Evolutionary conservation across 2,888 invertebrate species (phyloP), one percentile per base, ranked within the genome.

Genomic region (Chymomyza caudatula): DNA sequence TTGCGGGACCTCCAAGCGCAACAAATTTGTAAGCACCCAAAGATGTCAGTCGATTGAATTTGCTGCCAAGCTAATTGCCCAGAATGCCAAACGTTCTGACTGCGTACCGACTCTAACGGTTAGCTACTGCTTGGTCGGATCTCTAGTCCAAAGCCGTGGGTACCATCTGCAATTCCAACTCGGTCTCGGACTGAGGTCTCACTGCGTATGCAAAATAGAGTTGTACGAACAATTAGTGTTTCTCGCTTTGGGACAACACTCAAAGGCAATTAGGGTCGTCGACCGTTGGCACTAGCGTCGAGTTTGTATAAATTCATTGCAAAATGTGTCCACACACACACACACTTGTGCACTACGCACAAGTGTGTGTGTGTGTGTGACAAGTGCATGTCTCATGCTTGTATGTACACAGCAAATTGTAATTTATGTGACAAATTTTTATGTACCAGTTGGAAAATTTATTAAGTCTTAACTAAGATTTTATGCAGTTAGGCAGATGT

Each of bases 171-270:
- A 44, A 17, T 5, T 44, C 17, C 3, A 8, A 20, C 19, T 11
- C 20, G 29, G 15, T 3, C 43, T 53, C 15, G 23, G 22, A 37
- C 23, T 44, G 54, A n/a, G 52, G n/a, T 44, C 13, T 13, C 4
- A 17, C 19, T 47, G 15, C 52, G 25, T 58, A 76, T 86, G 85
- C 77, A 81, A 72, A 77, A 65, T 70, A 78, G 65, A 64, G 82
- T 74, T 82, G 87, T 85, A 84, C 87, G 86, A 82, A 85, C 84
- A 87, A 82, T 85, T 85, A 87, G 84, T 87, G 84, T 80, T 74
- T 63, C 83, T 60, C 71, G 70, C 77, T 78, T 60, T 57, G 69
- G 80, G 69, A 85, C 80, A 86, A 80, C 87, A 87, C 81, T 81
- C 81, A 85, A 80, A 60, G 87, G 81, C 81, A 82, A 82, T 82